phyloP scores from a whole-genome alignment of 2,797 vertebrate genomes.

The Acipenser ruthenus region DNA sequence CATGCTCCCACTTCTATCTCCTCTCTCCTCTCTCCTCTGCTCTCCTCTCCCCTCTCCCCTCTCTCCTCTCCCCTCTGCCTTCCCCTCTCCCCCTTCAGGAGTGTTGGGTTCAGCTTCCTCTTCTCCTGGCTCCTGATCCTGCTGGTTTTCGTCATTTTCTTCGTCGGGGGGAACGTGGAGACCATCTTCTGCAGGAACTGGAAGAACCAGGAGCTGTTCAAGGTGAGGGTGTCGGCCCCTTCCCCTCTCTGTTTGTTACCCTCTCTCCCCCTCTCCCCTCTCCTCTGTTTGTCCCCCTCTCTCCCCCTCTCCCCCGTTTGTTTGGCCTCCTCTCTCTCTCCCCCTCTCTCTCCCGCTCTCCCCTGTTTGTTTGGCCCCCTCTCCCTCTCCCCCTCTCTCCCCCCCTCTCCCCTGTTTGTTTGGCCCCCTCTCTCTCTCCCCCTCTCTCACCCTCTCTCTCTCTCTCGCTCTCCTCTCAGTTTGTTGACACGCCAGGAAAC shows the following conservation, averaged over 20 bases:
- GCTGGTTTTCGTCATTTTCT: slow-evolving; percentile 59
- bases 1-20: too few species aligned
- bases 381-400: too few species aligned
- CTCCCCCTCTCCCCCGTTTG: neutral
- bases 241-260: neutral
- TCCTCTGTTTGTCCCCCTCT: neutral
- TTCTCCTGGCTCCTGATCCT: slow-evolving; percentile 62
- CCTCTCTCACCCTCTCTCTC: neutral
- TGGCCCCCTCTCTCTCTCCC: neutral
- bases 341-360: too few species aligned
- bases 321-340: too few species aligned
- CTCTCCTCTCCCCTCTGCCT: neutral
- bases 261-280: neutral
- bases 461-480: slow-evolving; percentile 33
- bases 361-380: too few species aligned
- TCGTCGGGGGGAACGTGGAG: slow-evolving; percentile 63
- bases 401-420: too few species aligned
- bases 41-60: too few species aligned
- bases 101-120: slow-evolving; percentile 54
- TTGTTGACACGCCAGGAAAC: slow-evolving; percentile 52
- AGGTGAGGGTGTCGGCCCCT: slow-evolving; percentile 38
- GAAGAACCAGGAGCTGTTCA: slow-evolving; percentile 53
- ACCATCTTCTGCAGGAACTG: slow-evolving; percentile 60
- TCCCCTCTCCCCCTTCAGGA: slow-evolving; percentile 43
- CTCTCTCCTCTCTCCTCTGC: too few species aligned